A percentile compares a stretch with the other conserved stretches of the same genome.
Conservation (phyloP, 2,113 vertebrate genomes). For the Archilochus colubris region DNA sequence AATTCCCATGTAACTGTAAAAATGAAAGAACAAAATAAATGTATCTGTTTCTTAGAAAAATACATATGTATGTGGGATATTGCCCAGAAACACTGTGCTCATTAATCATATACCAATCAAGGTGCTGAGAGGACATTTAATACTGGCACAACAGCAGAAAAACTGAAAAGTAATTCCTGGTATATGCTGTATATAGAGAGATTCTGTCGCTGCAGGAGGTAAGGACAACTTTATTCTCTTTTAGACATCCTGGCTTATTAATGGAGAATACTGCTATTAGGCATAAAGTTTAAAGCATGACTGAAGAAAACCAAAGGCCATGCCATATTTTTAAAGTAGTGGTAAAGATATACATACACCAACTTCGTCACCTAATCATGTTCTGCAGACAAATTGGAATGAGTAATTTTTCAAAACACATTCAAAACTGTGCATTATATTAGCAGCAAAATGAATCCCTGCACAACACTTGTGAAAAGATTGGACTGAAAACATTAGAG, state of each 20-base stretch:
- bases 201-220: background rate
- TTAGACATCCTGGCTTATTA: background rate
- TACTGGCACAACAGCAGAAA: background rate
- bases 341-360: background rate
- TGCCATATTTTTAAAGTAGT: background rate
- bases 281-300: background rate
- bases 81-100: background rate
- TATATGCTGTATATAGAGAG: background rate
- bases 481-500: background rate
- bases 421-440: background rate
- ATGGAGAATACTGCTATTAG: background rate
- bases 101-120: background rate
- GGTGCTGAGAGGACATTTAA: background rate
- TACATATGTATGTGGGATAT: background rate
- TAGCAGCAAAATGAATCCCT: background rate
- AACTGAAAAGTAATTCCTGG: background rate
- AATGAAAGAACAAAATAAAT: conserved; percentile 39
- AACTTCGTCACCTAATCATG: background rate
- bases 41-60: conserved; percentile 19
- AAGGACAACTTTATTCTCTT: background rate
- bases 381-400: background rate
- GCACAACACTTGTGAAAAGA: background rate
- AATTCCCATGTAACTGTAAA: conserved; percentile 97
- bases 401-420: background rate
- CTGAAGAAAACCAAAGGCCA: background rate